Conservation (phyloP, 2,113 vertebrate species). For the Gobiocypris rarus region DNA sequence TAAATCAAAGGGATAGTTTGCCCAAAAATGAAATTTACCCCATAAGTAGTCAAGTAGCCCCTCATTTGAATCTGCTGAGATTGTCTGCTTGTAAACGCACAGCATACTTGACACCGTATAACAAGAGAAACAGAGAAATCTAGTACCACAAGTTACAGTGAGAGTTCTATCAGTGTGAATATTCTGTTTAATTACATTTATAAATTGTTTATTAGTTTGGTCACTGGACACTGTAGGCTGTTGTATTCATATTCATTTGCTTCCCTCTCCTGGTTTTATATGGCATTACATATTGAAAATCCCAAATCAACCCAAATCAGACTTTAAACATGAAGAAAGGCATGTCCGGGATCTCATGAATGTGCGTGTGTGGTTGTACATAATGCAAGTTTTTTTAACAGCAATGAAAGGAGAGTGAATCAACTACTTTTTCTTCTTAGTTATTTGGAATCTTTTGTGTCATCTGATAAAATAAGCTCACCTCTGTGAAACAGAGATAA, state of each 20-base stretch:
- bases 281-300: neutral
- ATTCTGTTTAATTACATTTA: neutral
- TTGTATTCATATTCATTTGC: slow-evolving; percentile 9
- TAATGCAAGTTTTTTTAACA: neutral
- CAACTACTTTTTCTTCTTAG: neutral
- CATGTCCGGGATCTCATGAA: neutral
- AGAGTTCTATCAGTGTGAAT: neutral
- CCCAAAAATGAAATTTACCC: no score
- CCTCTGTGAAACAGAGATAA: neutral
- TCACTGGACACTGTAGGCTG: neutral
- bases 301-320: neutral
- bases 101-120: neutral
- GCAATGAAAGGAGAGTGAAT: neutral
- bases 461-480: neutral
- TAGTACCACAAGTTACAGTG: neutral
- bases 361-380: neutral
- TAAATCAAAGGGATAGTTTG: no score
- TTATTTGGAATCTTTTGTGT: neutral
- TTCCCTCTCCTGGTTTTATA: slow-evolving; percentile 27
- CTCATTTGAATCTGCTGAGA: neutral
- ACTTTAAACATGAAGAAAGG: neutral
- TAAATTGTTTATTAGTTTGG: neutral
- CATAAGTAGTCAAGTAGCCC: no score
- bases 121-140: neutral
- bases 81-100: neutral